These are phyloP conservation scores for Phyllopteryx taeniolatus DNA, from an alignment of 2,113 vertebrate genomes.

Conservation along the genomic window DNA sequence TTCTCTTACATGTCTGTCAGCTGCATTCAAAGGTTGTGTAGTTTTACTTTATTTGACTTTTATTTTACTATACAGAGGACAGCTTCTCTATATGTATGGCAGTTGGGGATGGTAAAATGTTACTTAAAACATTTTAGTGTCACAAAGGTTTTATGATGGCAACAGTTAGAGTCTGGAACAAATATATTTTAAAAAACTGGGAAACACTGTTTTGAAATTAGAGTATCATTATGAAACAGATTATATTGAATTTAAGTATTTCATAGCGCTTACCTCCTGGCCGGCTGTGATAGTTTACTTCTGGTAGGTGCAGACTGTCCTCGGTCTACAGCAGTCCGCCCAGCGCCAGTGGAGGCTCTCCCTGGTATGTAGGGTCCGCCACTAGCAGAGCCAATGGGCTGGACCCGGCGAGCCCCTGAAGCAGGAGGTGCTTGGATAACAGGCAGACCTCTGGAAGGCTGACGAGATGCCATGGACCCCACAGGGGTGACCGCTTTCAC, in stretches of 20 bases:
- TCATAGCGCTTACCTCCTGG: slow-evolving; percentile 73
- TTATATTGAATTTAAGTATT: not conserved
- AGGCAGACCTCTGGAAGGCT: slow-evolving; percentile 72
- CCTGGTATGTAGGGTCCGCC: slow-evolving; percentile 54
- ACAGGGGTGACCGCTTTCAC: slow-evolving; percentile 75
- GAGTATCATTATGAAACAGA: not conserved
- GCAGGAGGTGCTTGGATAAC: slow-evolving; percentile 51
- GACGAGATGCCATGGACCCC: slow-evolving; percentile 69
- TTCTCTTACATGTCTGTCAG: not conserved
- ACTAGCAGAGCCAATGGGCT: slow-evolving; percentile 63
- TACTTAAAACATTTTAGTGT: not conserved
- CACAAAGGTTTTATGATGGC: no score
- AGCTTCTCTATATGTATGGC: not conserved
- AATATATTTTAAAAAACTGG: not conserved
- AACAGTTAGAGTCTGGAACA: not conserved
- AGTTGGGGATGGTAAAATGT: not conserved
- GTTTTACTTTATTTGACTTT: not conserved
- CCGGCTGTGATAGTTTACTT: slow-evolving; percentile 72
- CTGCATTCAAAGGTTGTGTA: not conserved
- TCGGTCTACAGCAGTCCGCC: slow-evolving; percentile 62
- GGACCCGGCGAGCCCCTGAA: slow-evolving; percentile 65
- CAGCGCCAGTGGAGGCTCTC: slow-evolving; percentile 37
- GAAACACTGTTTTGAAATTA: not conserved
- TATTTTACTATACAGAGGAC: not conserved
- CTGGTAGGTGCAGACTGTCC: slow-evolving; percentile 60